Evolutionary conservation across 1,140 invertebrate genomes (phyloP).

Genomic region (Epicauta chinensis): DNA sequence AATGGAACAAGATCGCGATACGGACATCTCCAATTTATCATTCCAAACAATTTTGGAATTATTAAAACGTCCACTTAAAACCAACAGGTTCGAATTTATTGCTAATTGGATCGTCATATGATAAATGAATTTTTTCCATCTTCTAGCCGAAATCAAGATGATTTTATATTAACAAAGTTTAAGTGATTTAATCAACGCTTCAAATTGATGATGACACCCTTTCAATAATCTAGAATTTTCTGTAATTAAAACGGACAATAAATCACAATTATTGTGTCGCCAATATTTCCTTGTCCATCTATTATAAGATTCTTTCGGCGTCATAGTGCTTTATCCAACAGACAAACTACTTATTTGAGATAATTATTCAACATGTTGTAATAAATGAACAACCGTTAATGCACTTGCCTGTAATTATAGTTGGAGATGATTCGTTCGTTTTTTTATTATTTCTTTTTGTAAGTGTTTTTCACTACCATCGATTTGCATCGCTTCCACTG

Average conservation of each 20-base stretch:
- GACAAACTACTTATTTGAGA: constrained; percentile 14
- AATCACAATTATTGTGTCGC: constrained; percentile 14
- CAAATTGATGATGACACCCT: no score
- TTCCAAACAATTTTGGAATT: constrained; percentile 13
- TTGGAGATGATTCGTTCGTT: no score
- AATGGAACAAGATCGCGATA: constrained; percentile 5
- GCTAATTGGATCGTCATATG: constrained; percentile 10
- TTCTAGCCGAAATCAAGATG: no score
- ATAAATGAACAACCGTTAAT: constrained; percentile 9
- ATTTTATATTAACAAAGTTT: no score
- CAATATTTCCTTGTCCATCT: no score
- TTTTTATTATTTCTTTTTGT: constrained; percentile 1
- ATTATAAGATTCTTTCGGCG: not conserved
- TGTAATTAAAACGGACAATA: not conserved
- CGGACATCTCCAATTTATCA: constrained; percentile 10
- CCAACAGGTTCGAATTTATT: constrained; percentile 14
- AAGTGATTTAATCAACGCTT: no score
- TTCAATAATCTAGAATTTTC: no score
- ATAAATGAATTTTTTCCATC: no score
- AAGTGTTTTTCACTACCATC: constrained; percentile 1
- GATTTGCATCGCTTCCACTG: not conserved
- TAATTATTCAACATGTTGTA: constrained; percentile 13
- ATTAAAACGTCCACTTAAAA: constrained; percentile 11
- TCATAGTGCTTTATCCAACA: constrained; percentile 8
- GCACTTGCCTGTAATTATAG: constrained; percentile 8